phyloP scores from a whole-genome alignment of 2,113 vertebrate genomes.

The Hymenochirus boettgeri region DNA sequence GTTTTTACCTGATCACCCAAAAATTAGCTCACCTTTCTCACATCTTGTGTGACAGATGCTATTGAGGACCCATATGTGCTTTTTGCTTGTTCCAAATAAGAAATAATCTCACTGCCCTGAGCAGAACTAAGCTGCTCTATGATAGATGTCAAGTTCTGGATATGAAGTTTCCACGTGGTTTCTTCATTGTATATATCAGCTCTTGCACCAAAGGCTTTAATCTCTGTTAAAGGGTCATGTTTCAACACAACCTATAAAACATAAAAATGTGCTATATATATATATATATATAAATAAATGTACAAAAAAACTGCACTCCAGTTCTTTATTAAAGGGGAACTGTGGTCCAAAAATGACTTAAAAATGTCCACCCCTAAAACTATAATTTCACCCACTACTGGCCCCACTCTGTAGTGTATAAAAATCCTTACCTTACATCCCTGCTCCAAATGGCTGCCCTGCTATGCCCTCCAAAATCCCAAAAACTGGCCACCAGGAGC shows the following conservation, averaged over 20 bases:
- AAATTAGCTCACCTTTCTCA: conserved; percentile 23
- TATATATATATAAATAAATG: too few relatives aligned
- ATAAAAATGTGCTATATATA: too few relatives aligned
- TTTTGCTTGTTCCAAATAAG: conserved; percentile 22
- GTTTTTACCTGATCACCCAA: neutral
- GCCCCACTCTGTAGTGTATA: too few relatives aligned
- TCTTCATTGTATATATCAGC: conserved; percentile 36
- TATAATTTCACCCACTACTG: too few relatives aligned
- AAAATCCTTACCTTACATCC: too few relatives aligned
- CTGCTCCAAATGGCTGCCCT: too few relatives aligned
- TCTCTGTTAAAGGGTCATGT: conserved; percentile 25
- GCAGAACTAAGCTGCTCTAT: conserved; percentile 27
- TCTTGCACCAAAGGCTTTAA: conserved; percentile 7
- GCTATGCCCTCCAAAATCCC: too few relatives aligned
- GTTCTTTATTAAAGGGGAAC: too few relatives aligned
- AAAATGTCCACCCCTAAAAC: too few relatives aligned
- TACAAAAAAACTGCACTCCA: too few relatives aligned
- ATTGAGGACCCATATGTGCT: conserved; percentile 37
- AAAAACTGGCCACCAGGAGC: too few relatives aligned
- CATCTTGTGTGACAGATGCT: conserved; percentile 14
- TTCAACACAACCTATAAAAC: conserved; percentile 30
- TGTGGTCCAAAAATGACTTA: too few relatives aligned
- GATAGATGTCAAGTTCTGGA: conserved; percentile 22
- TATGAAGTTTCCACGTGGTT: conserved; percentile 30
- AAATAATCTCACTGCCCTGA: conserved; percentile 23